Base-by-base conservation (phyloP, 53 echinoderm and acorn worm genomes). In the Arbacia lixula region DNA sequence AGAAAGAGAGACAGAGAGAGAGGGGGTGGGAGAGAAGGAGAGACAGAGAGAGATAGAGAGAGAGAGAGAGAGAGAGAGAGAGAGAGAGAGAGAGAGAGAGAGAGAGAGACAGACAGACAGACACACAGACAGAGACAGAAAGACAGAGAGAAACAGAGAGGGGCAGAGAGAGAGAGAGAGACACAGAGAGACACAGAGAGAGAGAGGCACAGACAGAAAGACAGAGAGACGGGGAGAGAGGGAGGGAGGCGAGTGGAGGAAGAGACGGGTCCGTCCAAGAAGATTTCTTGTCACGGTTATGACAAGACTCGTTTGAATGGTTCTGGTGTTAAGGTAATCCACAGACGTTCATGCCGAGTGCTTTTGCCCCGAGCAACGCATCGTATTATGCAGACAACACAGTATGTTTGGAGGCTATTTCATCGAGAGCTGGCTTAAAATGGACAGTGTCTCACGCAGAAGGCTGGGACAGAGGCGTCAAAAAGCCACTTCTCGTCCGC, bases 301-400 rank as follows among this genome's bases (percentile, higher is more conserved):
- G 69, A 69, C 69, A 69, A 69, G 69, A 43, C 69, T 36, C n/a
- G 14, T 41, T 28, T 41, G 69, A 69, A 69, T 69, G 69, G 69
- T 43, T 27, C 12, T 69, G 69, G 69, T 69, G 74, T 53, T 74
- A 12, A 33, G 21, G 26, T 74, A 74, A 74, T 74, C 74, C 74
- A 8, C 43, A 29, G 53, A 21, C 74, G 42, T 46, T 53, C 74
- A 8, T 53, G 30, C 74, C 12, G 39, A 77, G 77, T 77, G 77
- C 43, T 81, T 81, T 81, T 64, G 82, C 82, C 82, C 31, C 22
- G 63, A 63, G 63, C 82, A 28, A 81, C 40, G 43, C 50, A 34
- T 29, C 63, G 52, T 52, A 81, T 81, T 81, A 81, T 81, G 82
- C 82, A 81, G 82, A 81, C 82, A 49, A 50, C 64, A 81, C 82